Evolutionary conservation across 2,888 invertebrate species (phyloP).

Genomic region (Acanthosepion pharaonis): DNA sequence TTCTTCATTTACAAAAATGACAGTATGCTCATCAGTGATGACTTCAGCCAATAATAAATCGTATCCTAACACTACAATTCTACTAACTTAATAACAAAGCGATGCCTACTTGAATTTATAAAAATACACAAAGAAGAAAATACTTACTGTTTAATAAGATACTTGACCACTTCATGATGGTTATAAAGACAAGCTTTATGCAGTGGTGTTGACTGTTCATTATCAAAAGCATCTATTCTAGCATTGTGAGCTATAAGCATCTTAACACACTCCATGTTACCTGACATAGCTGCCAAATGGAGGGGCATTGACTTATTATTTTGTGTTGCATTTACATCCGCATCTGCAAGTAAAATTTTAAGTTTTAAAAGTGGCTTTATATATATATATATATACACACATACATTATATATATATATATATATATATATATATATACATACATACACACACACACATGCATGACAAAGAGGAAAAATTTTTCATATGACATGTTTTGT

Average conservation of each 20-base stretch:
- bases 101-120: not conserved
- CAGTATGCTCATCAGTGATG: too few species aligned
- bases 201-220: constrained; percentile 74
- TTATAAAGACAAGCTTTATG: constrained; percentile 75
- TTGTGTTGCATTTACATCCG: constrained; percentile 84
- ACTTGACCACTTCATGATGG: constrained; percentile 72
- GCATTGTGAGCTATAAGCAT: constrained; percentile 73
- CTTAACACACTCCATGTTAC: constrained; percentile 69
- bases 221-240: constrained; percentile 74
- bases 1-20: too few species aligned
- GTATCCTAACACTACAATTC: too few species aligned
- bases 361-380: not conserved
- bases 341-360: constrained; percentile 72
- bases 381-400: too few species aligned
- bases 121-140: not conserved
- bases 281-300: constrained; percentile 81
- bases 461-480: not conserved
- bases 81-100: too few species aligned
- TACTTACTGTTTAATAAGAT: constrained; percentile 70
- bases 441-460: too few species aligned
- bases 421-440: too few species aligned
- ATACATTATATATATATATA: too few species aligned
- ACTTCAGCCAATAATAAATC: too few species aligned
- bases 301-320: constrained; percentile 86
- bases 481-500: too few species aligned